Percentiles rank a stretch among this genome's conserved stretches.
These are phyloP conservation scores for Mormyrus iriodes DNA, from an alignment of 2,113 vertebrate species.

Conservation along the genomic window DNA sequence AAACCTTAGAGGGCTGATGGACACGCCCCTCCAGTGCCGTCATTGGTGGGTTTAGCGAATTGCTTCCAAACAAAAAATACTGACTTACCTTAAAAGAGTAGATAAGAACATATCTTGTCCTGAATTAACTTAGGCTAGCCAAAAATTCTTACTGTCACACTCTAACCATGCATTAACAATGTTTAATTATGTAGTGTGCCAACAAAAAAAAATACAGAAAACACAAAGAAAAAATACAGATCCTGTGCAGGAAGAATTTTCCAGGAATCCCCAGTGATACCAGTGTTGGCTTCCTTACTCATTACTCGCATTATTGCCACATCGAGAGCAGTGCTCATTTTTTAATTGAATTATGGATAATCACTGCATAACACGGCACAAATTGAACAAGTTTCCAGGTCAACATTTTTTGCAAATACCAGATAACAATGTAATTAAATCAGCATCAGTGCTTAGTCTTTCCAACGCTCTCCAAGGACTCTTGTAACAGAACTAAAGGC, in stretches of 20 bases:
- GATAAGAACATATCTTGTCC: neutral
- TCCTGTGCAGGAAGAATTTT: neutral
- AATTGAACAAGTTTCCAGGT: constrained; percentile 11
- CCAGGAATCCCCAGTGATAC: neutral
- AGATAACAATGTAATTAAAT: constrained; percentile 4
- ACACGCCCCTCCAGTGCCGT: neutral
- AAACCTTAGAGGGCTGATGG: neutral
- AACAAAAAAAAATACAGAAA: neutral
- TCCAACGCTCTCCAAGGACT: neutral
- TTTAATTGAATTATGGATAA: constrained; percentile 17
- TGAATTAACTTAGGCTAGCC: neutral
- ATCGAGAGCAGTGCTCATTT: neutral
- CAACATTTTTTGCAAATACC: neutral
- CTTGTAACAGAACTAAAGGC: neutral
- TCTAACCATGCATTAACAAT: neutral
- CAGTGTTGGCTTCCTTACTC: neutral
- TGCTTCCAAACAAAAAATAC: neutral
- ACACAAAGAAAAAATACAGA: neutral
- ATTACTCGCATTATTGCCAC: neutral
- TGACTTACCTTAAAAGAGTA: neutral
- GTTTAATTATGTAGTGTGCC: neutral
- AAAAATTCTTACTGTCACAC: neutral
- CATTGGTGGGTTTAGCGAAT: neutral
- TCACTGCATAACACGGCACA: neutral
- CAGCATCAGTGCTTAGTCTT: neutral